These are phyloP conservation scores for Tethya wilhelma DNA, from an alignment of 37 sponge, comb jelly and placozoan species.

Conservation along the genomic window DNA sequence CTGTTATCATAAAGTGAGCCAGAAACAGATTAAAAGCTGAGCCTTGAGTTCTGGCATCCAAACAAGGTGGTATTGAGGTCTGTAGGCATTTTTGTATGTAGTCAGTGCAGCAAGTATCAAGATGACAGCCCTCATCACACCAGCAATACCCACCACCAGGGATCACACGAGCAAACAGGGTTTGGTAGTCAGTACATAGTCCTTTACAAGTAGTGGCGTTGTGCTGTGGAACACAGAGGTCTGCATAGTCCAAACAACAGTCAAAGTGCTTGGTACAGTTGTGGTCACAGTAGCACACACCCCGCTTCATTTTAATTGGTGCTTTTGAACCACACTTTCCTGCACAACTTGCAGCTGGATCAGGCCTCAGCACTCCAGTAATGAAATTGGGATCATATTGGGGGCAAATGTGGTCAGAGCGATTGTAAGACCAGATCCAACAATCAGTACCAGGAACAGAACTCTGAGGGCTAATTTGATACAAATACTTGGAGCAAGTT, in stretches of 20 bases:
- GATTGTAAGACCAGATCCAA: conserved; percentile 48
- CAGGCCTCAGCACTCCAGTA: conserved; percentile 34
- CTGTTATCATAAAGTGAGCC: too few species aligned
- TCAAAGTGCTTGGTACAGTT: conserved; percentile 46
- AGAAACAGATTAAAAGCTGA: conserved; percentile 51
- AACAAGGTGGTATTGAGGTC: conserved; percentile 15
- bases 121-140: conserved; percentile 30
- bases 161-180: conserved; percentile 13
- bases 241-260: conserved; percentile 65
- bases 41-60: conserved; percentile 50
- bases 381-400: conserved; percentile 21
- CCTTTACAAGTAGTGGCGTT: conserved; percentile 27
- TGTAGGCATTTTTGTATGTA: conserved; percentile 21
- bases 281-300: conserved; percentile 49
- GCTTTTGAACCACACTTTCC: conserved; percentile 26
- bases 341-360: conserved; percentile 26
- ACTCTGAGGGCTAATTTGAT: not conserved
- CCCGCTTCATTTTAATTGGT: not conserved
- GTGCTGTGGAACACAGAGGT: conserved; percentile 9
- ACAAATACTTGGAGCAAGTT: conserved; percentile 42
- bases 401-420: conserved; percentile 32
- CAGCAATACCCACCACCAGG: conserved; percentile 63
- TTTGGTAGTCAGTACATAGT: not conserved
- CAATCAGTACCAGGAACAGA: conserved; percentile 17
- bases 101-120: conserved; percentile 55